phyloP scores from a whole-genome alignment of 1,140 invertebrate species.

The Vanessa atalanta region DNA sequence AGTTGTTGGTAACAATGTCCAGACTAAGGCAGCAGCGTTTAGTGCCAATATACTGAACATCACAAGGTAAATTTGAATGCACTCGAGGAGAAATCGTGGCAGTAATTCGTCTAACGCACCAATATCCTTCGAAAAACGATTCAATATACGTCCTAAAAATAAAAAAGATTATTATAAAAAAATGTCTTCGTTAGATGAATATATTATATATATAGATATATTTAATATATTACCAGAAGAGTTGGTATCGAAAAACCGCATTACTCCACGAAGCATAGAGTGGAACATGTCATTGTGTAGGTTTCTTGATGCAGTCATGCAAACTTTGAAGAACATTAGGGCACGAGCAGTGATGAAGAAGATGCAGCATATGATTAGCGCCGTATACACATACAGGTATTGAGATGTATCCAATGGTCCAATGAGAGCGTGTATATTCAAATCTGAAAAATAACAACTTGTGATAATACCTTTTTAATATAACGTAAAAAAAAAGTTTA shows the following conservation, averaged over 20 bases:
- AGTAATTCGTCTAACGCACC: constrained; percentile 92
- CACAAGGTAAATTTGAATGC: constrained; percentile 85
- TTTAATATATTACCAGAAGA: constrained; percentile 82
- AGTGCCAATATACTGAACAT: constrained; percentile 84
- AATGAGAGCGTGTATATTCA: constrained; percentile 73
- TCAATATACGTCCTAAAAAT: constrained; percentile 84
- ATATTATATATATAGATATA: background rate
- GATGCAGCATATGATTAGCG: constrained; percentile 72
- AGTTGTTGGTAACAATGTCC: constrained; percentile 86
- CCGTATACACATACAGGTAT: constrained; percentile 77
- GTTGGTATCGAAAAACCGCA: constrained; percentile 93
- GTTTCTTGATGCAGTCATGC: constrained; percentile 89
- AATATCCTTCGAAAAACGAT: constrained; percentile 89
- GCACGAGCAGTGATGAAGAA: constrained; percentile 83
- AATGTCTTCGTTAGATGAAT: background rate
- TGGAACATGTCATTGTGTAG: constrained; percentile 93
- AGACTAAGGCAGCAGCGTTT: constrained; percentile 87
- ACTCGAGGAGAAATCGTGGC: constrained; percentile 89
- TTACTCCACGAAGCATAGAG: constrained; percentile 87
- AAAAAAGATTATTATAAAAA: constrained; percentile 9
- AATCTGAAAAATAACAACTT: constrained; percentile 47
- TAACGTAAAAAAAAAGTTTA: background rate
- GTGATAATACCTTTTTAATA: background rate
- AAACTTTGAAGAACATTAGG: constrained; percentile 88
- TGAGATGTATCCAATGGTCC: constrained; percentile 71